Base-by-base conservation (phyloP, 1,140 invertebrate genomes). In the Drosophila tristis region DNA sequence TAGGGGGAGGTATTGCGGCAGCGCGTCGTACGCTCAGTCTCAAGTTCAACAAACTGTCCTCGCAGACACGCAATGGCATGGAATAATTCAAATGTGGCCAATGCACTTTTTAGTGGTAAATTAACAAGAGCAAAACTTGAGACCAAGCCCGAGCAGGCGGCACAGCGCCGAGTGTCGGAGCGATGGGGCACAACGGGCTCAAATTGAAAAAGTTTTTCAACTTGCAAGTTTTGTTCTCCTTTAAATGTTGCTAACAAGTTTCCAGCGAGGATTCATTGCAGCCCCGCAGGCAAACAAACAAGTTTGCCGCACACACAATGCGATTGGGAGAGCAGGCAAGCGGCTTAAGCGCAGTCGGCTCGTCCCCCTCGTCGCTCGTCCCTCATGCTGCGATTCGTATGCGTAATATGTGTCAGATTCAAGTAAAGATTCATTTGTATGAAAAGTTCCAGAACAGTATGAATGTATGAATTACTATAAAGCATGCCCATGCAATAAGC, bases 181-280 rank as follows among this genome's bases (percentile, higher is more conserved):
- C 9, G 54, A 16, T 62, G 39, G 43, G 51, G 51, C 26, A 9
- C 64, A 55, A 20, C 59, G 63, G 49, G 82, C 70, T 78, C 78
- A 87, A 87, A 87, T 87, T 87, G 82, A 87, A 87, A 87, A 87
- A 87, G 50, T 87, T 87, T 87, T 71, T 57, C 70, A 81, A 82
- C 70, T 82, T 70, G 62, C 65, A 87, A 87, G 65, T 87, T 87
- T 66, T 70, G 31, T 42, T 65, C 26, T 56, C 45, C 29, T 72
- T 66, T 57, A 70, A 72, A 63, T 78, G 62, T 70, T 63, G 56
- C 55, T 9, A 51, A 74, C 47, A 64, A 82, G 62, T 79, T 79
- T 50, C 70, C 15, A 54, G 63, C 57, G 47, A 65, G 78, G 78
- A 86, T 86, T 81, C 75, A 68, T 68, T 80, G 81, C 81, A 59